These are phyloP conservation scores for Ceratosolen fusciceps DNA, from an alignment of 1,140 invertebrate genomes.

Conservation along the genomic window DNA sequence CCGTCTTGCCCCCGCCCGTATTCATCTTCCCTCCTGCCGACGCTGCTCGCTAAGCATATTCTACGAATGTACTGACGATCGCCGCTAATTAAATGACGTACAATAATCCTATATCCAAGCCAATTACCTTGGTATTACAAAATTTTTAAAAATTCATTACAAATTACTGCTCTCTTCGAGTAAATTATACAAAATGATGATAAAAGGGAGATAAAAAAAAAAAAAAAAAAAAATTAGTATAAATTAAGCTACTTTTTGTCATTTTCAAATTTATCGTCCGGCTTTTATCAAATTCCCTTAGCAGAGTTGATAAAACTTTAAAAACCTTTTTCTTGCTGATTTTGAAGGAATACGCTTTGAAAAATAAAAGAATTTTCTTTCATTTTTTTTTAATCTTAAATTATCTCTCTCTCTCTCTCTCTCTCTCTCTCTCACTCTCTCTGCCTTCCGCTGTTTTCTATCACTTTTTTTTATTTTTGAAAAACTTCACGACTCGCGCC, in stretches of 20 bases:
- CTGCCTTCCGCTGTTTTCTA: no score
- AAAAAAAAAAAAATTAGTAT: background rate
- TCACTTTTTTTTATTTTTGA: no score
- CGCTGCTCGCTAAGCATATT: no score
- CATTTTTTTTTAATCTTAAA: background rate
- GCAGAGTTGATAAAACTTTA: constrained; percentile 9
- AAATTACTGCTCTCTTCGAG: no score
- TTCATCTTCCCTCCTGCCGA: no score
- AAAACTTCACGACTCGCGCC: no score
- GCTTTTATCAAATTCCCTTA: background rate
- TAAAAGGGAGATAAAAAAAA: no score
- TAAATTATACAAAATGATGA: no score
- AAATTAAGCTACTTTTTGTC: background rate
- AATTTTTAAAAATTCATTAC: background rate
- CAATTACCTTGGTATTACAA: background rate
- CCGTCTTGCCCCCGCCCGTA: no score
- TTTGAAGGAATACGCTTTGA: background rate
- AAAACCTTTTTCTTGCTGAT: background rate
- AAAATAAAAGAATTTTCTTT: background rate
- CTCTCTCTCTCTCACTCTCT: no score
- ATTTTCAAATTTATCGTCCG: background rate
- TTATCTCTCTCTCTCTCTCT: no score
- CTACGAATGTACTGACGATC: no score
- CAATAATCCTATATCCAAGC: background rate
- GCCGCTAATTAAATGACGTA: background rate